Conservation (phyloP, 2,888 invertebrate species). For the Unio pictorum region DNA sequence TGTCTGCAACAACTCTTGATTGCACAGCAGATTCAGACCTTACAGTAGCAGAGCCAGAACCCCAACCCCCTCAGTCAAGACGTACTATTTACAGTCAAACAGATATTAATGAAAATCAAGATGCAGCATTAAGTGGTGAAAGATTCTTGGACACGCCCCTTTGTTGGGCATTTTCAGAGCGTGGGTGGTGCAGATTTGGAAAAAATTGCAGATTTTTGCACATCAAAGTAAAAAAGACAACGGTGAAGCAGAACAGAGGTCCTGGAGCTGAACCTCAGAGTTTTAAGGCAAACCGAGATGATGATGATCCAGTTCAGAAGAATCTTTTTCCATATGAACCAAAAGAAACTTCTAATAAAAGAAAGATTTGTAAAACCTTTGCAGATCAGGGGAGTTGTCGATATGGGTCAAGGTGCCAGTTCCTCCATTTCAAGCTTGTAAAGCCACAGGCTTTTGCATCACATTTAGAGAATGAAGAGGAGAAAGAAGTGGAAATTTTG, state of each 20-base stretch:
- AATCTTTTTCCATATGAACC: not conserved
- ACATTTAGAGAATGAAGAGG: conserved; percentile 16
- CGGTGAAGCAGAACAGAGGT: conserved; percentile 3
- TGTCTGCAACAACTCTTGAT: no score
- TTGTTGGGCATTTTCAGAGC: conserved; percentile 39
- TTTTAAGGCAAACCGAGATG: not conserved
- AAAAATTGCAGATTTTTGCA: conserved; percentile 44
- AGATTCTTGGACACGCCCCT: not conserved
- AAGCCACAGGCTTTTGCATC: conserved; percentile 5
- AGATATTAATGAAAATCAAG: conserved; percentile 1
- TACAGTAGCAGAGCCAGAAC: no score
- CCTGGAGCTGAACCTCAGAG: not conserved
- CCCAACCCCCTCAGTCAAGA: no score
- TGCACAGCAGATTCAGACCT: no score
- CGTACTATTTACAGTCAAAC: conserved; percentile 3
- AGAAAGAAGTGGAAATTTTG: conserved; percentile 10
- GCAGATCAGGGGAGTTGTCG: no score
- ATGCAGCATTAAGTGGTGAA: conserved; percentile 25
- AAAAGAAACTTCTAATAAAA: not conserved
- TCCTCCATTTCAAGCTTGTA: not conserved
- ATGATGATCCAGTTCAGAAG: conserved; percentile 1
- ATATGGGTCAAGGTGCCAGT: no score
- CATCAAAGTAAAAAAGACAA: conserved; percentile 5
- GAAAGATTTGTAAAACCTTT: not conserved
- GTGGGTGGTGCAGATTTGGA: conserved; percentile 48